Conservation (phyloP, 2,888 invertebrate species). For the Phoenoteleia sp. region DNA sequence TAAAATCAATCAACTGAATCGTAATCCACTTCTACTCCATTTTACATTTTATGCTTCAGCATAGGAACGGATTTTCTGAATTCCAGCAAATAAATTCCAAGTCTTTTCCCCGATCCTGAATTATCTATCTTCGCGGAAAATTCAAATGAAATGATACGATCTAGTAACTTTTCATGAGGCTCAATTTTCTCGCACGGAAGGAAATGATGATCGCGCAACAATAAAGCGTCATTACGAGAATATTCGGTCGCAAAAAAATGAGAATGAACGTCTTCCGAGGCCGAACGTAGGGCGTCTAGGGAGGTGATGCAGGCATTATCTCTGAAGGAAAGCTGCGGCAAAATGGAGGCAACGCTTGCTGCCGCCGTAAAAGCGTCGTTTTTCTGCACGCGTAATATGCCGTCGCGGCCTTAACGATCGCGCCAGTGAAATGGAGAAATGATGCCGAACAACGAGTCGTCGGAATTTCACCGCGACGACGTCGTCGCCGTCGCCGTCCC, state of each 20-base stretch:
- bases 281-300: constrained; percentile 8
- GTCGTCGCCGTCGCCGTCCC: constrained; percentile 42
- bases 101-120: no score
- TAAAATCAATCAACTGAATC: no score
- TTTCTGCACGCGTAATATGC: constrained; percentile 47
- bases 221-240: constrained; percentile 41
- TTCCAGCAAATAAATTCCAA: no score
- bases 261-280: neutral
- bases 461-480: constrained; percentile 51
- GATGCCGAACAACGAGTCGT: constrained; percentile 50
- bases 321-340: constrained; percentile 42
- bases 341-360: constrained; percentile 32
- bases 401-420: constrained; percentile 75
- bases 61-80: no score
- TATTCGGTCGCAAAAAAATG: constrained; percentile 18
- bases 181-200: constrained; percentile 10
- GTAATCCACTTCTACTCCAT: no score
- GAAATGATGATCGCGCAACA: constrained; percentile 31
- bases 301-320: constrained; percentile 10
- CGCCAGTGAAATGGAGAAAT: constrained; percentile 64
- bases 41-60: no score
- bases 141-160: no score
- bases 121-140: no score
- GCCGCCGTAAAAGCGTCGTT: constrained; percentile 75
- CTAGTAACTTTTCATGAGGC: neutral